Evolutionary conservation across 2,888 invertebrate species (phyloP), one percentile per base, ranked within the genome.

Genomic region (Parnassius mnemosyne): DNA sequence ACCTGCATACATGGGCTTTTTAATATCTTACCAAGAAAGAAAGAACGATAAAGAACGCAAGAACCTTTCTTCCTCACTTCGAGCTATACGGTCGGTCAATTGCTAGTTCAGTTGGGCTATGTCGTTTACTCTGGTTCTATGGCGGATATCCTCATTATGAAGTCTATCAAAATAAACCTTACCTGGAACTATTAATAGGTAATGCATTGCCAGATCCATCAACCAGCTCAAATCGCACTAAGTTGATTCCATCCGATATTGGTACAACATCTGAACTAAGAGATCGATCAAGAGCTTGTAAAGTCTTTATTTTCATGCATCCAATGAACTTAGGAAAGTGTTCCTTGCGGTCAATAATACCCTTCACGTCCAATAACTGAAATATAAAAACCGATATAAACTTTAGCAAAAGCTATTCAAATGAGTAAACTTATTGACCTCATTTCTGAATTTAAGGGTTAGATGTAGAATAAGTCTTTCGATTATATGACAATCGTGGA

Each of bases 231-330:
- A 89, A 93, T 43, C 93, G 87, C 34, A 94, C 92, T 54, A 96
- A 82, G 68, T 93, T 93, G 53, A 95, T 86, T 7, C 95, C 95
- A 51, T 93, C 92, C 16, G 92, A 89, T 11, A 96, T 76, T 0
- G 94, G 92, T 63, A 95, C 94, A 50, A 93, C 83, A 68, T 95
- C 94, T 5, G 93, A 87, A 10, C 86, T 86, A 61, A 94, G 83
- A 1, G 94, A 84, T 16, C 92, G 85, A 75, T 95, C 94, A 67
- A 95, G 83, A 3, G 93, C 92, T 54, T 88, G 84, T 70, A 95
- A 71, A 54, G 92, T 86, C 71, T 92, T 92, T 61, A 88, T 82
- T 75, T 92, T 92, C 81, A 93, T 86, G 70, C 93, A 93, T 56
- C 87, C 78, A 58, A 88, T 76, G 68, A 92, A 89, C 74, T 88